Evolutionary conservation across 1,140 invertebrate genomes (phyloP).

Genomic region (Aphelenchoides fujianensis): DNA sequence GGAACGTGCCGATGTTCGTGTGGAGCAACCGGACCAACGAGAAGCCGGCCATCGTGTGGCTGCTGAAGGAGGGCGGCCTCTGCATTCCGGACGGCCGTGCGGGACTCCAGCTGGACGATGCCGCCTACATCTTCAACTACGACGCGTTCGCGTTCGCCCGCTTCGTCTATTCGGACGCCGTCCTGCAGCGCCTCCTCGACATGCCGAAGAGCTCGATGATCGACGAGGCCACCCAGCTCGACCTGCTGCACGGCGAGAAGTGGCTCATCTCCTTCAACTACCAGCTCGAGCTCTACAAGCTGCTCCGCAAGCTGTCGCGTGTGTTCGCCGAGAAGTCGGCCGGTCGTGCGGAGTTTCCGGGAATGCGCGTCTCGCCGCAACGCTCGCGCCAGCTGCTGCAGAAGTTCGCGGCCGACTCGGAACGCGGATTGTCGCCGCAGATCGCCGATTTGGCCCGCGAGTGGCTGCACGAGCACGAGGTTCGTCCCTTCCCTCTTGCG

Average conservation of each 20-base stretch:
- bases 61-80: neutral
- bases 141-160: neutral
- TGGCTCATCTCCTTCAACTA: slow-evolving; percentile 1
- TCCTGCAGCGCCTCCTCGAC: neutral
- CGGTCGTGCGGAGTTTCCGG: neutral
- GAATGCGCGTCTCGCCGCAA: neutral
- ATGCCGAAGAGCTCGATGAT: neutral
- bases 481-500: neutral
- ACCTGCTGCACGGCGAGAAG: neutral
- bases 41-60: neutral
- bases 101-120: neutral
- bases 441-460: neutral
- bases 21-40: neutral
- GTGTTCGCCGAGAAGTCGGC: neutral
- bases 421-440: neutral
- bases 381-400: neutral
- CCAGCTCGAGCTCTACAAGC: neutral
- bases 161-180: neutral
- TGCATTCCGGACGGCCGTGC: neutral
- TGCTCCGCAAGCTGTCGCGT: neutral
- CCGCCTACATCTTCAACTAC: neutral
- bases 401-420: neutral
- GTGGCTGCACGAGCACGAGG: neutral
- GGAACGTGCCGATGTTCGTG: neutral
- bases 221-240: neutral